Conservation (phyloP, 2,888 invertebrate genomes). For the Argyra leucocephala region DNA sequence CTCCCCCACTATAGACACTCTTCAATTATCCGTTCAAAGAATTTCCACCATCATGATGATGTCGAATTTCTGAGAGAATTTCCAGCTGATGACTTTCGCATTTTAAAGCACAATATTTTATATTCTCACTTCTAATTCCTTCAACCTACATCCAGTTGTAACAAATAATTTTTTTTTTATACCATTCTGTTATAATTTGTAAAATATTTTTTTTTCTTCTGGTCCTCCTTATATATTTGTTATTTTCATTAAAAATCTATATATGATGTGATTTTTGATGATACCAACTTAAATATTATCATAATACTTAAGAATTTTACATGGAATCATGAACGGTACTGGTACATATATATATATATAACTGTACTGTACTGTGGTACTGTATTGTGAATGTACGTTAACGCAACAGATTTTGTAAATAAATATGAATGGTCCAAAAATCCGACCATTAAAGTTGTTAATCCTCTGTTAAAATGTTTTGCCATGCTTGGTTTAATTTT, state of each 20-base stretch:
- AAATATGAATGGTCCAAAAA: slow-evolving; percentile 8
- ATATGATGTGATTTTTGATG: not conserved
- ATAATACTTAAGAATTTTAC: not conserved
- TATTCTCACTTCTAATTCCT: too few relatives aligned
- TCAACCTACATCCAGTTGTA: too few relatives aligned
- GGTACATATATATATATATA: not conserved
- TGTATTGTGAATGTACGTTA: not conserved
- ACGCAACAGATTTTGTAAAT: slow-evolving; percentile 11
- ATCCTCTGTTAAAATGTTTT: slow-evolving; percentile 12
- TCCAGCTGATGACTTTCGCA: too few relatives aligned
- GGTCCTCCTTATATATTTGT: not conserved
- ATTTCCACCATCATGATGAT: too few relatives aligned
- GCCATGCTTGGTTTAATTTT: slow-evolving; percentile 1
- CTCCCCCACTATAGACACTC: too few relatives aligned
- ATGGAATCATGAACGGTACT: too few relatives aligned
- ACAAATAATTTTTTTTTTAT: too few relatives aligned
- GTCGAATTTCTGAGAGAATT: too few relatives aligned
- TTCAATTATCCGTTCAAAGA: too few relatives aligned
- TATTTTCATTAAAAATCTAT: slow-evolving; percentile 7
- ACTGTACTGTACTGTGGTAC: too few relatives aligned
- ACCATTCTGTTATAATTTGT: too few relatives aligned
- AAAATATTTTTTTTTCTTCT: not conserved
- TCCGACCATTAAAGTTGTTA: slow-evolving; percentile 12
- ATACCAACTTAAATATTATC: not conserved
- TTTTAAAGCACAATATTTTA: too few relatives aligned